Percentiles rank a stretch among this genome's conserved stretches.
phyloP scores from a whole-genome alignment of 2,797 vertebrate species.

The Leucoraja ocellata region DNA sequence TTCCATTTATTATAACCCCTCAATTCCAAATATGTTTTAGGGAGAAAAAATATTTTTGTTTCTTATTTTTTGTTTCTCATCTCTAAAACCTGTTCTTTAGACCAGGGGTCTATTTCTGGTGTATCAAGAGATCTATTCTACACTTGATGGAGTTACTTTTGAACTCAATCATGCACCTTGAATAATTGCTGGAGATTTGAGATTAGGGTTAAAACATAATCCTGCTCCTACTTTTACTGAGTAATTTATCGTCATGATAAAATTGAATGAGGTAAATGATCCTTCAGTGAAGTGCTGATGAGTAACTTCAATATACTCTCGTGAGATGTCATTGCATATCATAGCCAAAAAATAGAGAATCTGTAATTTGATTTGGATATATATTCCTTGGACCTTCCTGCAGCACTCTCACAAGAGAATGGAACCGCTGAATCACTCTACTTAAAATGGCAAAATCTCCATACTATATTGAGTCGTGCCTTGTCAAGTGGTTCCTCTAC shows the following conservation, averaged over 20 bases:
- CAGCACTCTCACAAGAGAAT: not conserved
- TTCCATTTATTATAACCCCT: no score
- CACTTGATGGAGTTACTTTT: not conserved
- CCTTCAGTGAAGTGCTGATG: not conserved
- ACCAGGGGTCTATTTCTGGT: not conserved
- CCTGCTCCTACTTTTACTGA: not conserved
- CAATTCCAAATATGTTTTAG: no score
- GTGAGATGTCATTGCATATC: not conserved
- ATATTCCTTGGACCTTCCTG: not conserved
- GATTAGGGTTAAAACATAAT: not conserved
- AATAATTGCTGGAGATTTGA: not conserved
- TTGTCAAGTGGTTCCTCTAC: not conserved
- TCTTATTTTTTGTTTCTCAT: no score
- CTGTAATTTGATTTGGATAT: not conserved
- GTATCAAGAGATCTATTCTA: no score
- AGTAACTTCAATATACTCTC: not conserved
- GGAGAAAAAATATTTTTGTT: no score
- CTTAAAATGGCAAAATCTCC: not conserved
- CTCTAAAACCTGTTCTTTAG: not conserved
- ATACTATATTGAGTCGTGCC: not conserved
- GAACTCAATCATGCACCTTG: not conserved
- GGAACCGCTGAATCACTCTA: not conserved
- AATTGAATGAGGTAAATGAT: not conserved
- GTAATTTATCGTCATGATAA: not conserved
- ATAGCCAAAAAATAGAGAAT: not conserved